Evolutionary conservation across 2,113 vertebrate genomes (phyloP).

Genomic region (Eublepharis macularius): DNA sequence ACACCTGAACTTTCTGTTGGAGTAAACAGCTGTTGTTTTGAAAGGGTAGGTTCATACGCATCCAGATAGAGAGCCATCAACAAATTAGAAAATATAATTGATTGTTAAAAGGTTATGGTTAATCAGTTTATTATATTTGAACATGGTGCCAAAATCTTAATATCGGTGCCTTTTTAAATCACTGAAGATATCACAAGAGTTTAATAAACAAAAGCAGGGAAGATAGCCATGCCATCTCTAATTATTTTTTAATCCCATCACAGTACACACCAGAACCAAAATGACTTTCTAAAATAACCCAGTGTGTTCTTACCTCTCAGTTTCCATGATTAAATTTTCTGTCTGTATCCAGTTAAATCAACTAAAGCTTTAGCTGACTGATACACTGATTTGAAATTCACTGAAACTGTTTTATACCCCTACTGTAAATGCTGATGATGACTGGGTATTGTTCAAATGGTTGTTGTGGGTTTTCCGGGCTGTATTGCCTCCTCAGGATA

Average conservation of each 20-base stretch:
- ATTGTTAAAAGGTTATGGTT: background rate
- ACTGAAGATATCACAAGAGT: background rate
- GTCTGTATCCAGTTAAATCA: too few relatives aligned
- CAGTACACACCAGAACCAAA: background rate
- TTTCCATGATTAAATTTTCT: too few relatives aligned
- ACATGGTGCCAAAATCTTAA: background rate
- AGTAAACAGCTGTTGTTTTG: background rate
- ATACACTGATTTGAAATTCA: too few relatives aligned
- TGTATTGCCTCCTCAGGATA: too few relatives aligned
- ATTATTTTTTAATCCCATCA: background rate
- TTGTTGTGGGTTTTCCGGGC: too few relatives aligned
- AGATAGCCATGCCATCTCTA: background rate
- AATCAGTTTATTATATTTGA: background rate
- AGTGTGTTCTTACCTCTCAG: background rate
- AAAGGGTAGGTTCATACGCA: background rate
- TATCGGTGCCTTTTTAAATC: background rate
- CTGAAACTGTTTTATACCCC: too few relatives aligned
- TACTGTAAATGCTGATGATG: too few relatives aligned
- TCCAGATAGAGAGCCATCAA: background rate
- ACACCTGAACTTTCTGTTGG: background rate
- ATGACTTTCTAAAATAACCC: background rate
- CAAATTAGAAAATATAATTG: background rate
- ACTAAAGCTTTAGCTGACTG: too few relatives aligned
- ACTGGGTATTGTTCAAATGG: too few relatives aligned
- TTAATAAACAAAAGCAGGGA: background rate